These are phyloP conservation scores for Amiota communis DNA, from an alignment of 2,888 invertebrate species.

Conservation along the genomic window DNA sequence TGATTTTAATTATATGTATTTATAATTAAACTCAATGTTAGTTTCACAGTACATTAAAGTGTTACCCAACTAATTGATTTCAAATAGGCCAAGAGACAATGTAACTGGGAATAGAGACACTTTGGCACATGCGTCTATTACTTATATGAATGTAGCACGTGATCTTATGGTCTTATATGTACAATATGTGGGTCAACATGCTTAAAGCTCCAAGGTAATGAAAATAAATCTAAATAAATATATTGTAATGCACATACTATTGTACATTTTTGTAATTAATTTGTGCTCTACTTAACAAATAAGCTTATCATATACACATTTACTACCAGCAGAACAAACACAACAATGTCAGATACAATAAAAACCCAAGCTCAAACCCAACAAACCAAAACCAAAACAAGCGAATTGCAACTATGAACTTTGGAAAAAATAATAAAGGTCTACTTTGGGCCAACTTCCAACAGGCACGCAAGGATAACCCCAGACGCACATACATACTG, in stretches of 20 bases:
- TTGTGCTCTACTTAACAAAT: conserved; percentile 45
- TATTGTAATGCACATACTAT: neutral
- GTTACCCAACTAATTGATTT: too few species aligned
- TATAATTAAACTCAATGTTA: too few species aligned
- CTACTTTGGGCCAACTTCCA: conserved; percentile 8
- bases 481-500: neutral
- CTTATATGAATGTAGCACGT: too few species aligned
- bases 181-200: too few species aligned
- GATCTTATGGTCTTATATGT: too few species aligned
- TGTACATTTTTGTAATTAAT: conserved; percentile 52
- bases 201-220: conserved; percentile 10
- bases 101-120: too few species aligned
- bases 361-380: conserved; percentile 35
- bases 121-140: too few species aligned
- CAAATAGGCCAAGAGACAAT: too few species aligned
- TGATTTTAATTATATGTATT: too few species aligned
- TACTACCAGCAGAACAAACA: neutral
- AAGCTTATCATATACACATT: too few species aligned
- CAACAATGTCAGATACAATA: neutral
- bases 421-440: neutral
- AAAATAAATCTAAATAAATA: neutral
- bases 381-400: conserved; percentile 31
- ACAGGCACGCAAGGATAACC: conserved; percentile 10
- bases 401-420: conserved; percentile 20
- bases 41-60: too few species aligned